These are phyloP conservation scores for Hyposoter didymator DNA, from an alignment of 2,888 invertebrate species.

Conservation along the genomic window DNA sequence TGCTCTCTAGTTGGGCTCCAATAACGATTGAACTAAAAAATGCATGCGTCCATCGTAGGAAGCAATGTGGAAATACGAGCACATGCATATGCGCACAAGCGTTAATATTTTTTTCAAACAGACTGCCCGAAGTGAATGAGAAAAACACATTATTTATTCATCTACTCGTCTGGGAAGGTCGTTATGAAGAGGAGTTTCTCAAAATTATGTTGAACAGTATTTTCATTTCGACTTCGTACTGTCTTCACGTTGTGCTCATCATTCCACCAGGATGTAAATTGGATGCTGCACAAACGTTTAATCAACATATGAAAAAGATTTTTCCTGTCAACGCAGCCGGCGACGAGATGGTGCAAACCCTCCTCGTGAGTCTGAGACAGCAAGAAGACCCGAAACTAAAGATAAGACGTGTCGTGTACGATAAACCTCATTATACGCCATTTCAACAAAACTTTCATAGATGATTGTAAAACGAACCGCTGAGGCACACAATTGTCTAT, in stretches of 20 bases:
- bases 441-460: background rate
- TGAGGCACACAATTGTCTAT: no score
- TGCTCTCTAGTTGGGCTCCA: slow-evolving; percentile 13
- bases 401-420: slow-evolving; percentile 76
- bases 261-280: slow-evolving; percentile 84
- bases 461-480: background rate
- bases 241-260: slow-evolving; percentile 85
- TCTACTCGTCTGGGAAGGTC: slow-evolving; percentile 86
- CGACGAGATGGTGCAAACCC: slow-evolving; percentile 76
- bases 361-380: slow-evolving; percentile 80
- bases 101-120: slow-evolving; percentile 72
- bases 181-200: slow-evolving; percentile 82
- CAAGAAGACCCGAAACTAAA: slow-evolving; percentile 67
- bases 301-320: slow-evolving; percentile 77
- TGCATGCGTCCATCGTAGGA: slow-evolving; percentile 43
- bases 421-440: background rate
- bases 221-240: slow-evolving; percentile 85
- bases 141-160: slow-evolving; percentile 88
- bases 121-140: slow-evolving; percentile 84
- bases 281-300: slow-evolving; percentile 82
- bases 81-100: background rate
- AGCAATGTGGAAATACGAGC: slow-evolving; percentile 64
- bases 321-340: slow-evolving; percentile 73
- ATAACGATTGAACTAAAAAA: slow-evolving; percentile 10
- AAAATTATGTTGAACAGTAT: slow-evolving; percentile 83